These are phyloP conservation scores for Drosophila tristis DNA, from an alignment of 1,140 invertebrate species.

Conservation along the genomic window DNA sequence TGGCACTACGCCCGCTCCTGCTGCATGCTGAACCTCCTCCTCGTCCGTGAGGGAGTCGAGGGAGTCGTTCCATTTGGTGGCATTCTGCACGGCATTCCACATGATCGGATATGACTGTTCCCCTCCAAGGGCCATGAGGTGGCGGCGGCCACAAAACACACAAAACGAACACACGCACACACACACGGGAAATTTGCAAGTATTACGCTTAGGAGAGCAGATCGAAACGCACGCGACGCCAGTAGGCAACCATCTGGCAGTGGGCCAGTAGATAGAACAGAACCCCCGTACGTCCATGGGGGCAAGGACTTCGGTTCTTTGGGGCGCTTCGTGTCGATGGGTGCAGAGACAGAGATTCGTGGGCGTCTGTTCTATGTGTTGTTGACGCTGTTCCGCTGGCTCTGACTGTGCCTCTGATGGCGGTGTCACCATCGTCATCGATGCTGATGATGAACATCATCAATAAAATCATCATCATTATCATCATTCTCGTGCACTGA, in stretches of 20 bases:
- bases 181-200: slow-evolving; percentile 14
- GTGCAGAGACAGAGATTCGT: slow-evolving; percentile 19
- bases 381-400: slow-evolving; percentile 68
- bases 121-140: too few species aligned
- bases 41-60: too few species aligned
- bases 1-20: too few species aligned
- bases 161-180: too few species aligned
- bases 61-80: too few species aligned
- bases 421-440: background rate
- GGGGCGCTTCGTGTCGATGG: slow-evolving; percentile 1
- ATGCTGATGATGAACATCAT: background rate
- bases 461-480: slow-evolving; percentile 12
- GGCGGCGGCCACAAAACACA: too few species aligned
- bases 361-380: slow-evolving; percentile 65
- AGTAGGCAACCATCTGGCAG: slow-evolving; percentile 53
- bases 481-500: slow-evolving; percentile 35
- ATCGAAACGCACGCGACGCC: slow-evolving; percentile 56
- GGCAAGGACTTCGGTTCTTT: slow-evolving; percentile 58
- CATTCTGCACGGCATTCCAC: too few species aligned
- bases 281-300: slow-evolving; percentile 6
- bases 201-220: background rate
- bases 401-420: background rate
- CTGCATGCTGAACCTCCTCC: too few species aligned
- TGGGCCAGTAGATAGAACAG: slow-evolving; percentile 15
- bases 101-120: too few species aligned